A percentile compares a stretch with the other conserved stretches of the same genome.
Evolutionary conservation across 2,113 vertebrate genomes (phyloP).

Genomic region (Caloenas nicobarica): DNA sequence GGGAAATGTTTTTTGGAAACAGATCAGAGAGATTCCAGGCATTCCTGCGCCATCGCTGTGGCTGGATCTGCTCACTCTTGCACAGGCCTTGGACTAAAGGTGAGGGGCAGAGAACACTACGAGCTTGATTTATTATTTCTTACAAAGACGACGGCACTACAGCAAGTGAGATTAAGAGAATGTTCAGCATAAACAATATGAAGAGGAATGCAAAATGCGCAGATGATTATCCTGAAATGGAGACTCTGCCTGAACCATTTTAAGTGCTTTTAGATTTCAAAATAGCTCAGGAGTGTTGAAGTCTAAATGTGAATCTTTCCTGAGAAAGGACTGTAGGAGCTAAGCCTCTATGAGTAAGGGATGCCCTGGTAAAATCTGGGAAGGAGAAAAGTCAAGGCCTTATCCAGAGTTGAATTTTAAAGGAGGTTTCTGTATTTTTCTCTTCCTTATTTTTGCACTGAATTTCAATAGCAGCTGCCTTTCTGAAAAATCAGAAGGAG

Average conservation of each 20-base stretch:
- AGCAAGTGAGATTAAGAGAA: not conserved
- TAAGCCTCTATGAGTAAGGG: not conserved
- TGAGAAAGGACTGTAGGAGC: not conserved
- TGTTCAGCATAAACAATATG: constrained; percentile 14
- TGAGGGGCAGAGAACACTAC: not conserved
- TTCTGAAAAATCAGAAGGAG: constrained; percentile 29
- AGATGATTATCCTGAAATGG: not conserved
- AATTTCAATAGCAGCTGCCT: constrained; percentile 15
- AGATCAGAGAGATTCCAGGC: constrained; percentile 42
- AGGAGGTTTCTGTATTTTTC: constrained; percentile 15
- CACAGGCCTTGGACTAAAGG: not conserved
- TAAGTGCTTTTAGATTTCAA: not conserved
- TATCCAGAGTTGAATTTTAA: constrained; percentile 1
- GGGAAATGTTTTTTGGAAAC: constrained; percentile 41
- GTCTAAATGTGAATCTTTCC: not conserved
- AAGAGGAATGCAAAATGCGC: not conserved
- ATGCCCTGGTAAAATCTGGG: constrained; percentile 1
- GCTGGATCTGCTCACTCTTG: not conserved
- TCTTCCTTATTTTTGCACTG: constrained; percentile 4
- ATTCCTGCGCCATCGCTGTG: not conserved
- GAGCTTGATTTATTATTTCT: not conserved
- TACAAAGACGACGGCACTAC: not conserved
- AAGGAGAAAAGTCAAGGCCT: not conserved
- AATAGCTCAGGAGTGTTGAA: constrained; percentile 19
- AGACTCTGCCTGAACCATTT: constrained; percentile 8